phyloP scores from a whole-genome alignment of 1,140 invertebrate species.

The Limonius californicus region DNA sequence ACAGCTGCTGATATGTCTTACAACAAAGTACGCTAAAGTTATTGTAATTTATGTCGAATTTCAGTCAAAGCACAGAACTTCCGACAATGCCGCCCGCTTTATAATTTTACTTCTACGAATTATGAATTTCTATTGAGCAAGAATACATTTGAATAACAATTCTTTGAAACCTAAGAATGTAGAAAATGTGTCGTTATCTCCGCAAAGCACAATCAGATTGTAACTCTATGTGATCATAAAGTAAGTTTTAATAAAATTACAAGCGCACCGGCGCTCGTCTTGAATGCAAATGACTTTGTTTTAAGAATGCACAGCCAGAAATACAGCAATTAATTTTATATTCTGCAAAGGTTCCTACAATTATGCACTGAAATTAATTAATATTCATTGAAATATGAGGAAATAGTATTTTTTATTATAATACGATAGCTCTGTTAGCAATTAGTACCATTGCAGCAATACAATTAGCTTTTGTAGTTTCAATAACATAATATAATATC shows the following conservation, averaged over 20 bases:
- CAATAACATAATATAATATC: too few species aligned
- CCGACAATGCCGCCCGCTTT: not conserved
- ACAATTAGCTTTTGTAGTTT: too few species aligned
- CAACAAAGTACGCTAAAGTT: conserved; percentile 6
- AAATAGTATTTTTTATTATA: too few species aligned
- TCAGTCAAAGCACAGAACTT: not conserved
- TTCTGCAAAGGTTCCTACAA: not conserved
- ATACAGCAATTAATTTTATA: not conserved
- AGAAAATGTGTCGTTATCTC: not conserved
- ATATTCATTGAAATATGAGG: too few species aligned
- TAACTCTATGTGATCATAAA: not conserved
- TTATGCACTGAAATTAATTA: not conserved
- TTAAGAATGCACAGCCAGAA: not conserved
- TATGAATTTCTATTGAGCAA: conserved; percentile 3
- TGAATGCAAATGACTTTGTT: conserved; percentile 5
- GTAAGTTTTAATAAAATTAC: not conserved
- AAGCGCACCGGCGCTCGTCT: not conserved
- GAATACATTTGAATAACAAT: conserved; percentile 1
- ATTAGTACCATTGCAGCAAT: too few species aligned
- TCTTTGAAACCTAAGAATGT: not conserved
- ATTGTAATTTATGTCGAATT: conserved; percentile 11
- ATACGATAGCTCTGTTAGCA: too few species aligned
- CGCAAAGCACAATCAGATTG: not conserved
- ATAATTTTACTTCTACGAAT: conserved; percentile 1
- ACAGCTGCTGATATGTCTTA: conserved; percentile 9